Conservation (phyloP, 2,113 vertebrate species). For the Phylloscopus trochiloides region DNA sequence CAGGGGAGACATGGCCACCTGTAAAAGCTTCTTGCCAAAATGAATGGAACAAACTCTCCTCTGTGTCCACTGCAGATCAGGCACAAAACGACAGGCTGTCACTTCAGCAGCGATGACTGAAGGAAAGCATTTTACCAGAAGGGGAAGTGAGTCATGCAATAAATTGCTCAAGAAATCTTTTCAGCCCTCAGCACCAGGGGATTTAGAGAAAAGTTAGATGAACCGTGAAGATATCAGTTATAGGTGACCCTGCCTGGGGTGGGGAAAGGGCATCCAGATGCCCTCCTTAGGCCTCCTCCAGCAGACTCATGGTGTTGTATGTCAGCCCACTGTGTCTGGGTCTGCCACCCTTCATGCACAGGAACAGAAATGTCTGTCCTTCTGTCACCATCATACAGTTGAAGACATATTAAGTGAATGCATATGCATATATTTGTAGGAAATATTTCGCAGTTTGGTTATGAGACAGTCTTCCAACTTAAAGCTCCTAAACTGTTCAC, state of each 20-base stretch:
- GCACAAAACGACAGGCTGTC: background rate
- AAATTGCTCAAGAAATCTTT: background rate
- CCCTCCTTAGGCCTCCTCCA: background rate
- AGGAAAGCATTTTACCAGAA: background rate
- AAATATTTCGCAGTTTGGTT: background rate
- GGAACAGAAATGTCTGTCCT: background rate
- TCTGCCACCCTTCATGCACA: background rate
- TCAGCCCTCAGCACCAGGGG: background rate
- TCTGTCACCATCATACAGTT: background rate
- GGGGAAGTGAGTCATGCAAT: background rate
- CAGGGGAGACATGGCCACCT: background rate
- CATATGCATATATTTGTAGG: background rate
- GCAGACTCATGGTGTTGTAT: fast-evolving
- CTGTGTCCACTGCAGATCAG: background rate
- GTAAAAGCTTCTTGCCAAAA: background rate
- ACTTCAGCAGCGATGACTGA: background rate
- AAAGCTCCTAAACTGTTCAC: background rate
- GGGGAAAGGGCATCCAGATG: background rate
- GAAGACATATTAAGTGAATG: background rate
- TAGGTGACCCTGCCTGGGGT: background rate
- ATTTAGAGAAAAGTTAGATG: background rate
- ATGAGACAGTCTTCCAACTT: background rate
- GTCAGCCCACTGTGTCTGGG: background rate
- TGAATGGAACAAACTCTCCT: background rate
- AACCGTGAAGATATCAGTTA: background rate